Evolutionary conservation across 2,797 vertebrate species (phyloP), one percentile per base, ranked within the genome.

Genomic region (Lagocephalus sceleratus): DNA sequence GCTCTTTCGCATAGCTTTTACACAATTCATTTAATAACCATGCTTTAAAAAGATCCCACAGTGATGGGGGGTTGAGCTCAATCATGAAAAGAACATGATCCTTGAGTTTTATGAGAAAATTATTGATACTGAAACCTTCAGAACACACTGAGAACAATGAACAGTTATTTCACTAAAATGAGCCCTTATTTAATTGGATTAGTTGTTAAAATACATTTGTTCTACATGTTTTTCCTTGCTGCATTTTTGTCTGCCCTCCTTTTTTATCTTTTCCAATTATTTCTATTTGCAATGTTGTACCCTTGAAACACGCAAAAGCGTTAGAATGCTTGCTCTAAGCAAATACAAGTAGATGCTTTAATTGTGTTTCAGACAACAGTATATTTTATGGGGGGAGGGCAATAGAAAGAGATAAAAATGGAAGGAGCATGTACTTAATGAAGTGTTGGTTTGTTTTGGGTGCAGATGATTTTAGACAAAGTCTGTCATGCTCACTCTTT

Each of bases 401-500:
- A n/a, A n/a, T n/a, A n/a, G n/a, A n/a, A n/a, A n/a, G 6, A 29
- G 26, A 29, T 7, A 29, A 29, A 29, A 29, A 29, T 29, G 26
- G 26, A 29, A 29, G 9, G 26, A 29, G 26, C 26, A 29, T 29
- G 26, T 29, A 29, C 26, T 38, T 38, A 38, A 38, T 15, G 14
- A 38, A 39, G 9, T 9, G 38, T 11, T 39, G 5, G 10, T 16
- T 1, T 39, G 16, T 39, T 11, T 2, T 8, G 32, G 32, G 32
- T 35, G 12, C 32, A 14, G 32, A 42, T 42, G n/a, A 41, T 41
- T 12, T 14, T 16, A 3, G 21, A 38, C 22, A 40, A 6, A 0
- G 12, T 40, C 39, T 17, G 14, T 17, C 39, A 57, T 22, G 59
- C 38, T 9, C 5, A 67, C 43, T 67, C 11, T 74, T 20, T 45